A percentile compares a stretch with the other conserved stretches of the same genome.
phyloP scores from a whole-genome alignment of 1,140 invertebrate species.

The Scaptomyza montana region DNA sequence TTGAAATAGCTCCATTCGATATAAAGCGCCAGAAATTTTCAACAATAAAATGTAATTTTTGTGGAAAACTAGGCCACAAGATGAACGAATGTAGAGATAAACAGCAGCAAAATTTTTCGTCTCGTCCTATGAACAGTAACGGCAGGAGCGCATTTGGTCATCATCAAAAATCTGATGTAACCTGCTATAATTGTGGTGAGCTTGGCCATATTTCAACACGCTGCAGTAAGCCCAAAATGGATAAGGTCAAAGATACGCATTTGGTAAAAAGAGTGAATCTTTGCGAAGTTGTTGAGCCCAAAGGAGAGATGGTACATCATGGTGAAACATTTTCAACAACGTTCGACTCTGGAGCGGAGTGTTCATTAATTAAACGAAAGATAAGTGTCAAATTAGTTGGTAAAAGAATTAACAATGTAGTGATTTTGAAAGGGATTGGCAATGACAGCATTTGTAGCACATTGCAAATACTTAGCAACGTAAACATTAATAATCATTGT shows the following conservation, averaged over 20 bases:
- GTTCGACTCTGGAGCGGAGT: too few species aligned
- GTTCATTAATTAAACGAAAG: too few species aligned
- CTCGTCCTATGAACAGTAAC: background rate
- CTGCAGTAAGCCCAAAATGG: constrained; percentile 14
- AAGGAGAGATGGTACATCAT: constrained; percentile 14
- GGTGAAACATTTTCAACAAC: background rate
- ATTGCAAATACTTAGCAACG: too few species aligned
- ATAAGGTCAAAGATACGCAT: background rate
- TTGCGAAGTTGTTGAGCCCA: too few species aligned
- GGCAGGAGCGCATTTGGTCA: too few species aligned
- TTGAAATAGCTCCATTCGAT: background rate
- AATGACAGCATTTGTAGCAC: too few species aligned
- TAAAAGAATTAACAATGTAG: too few species aligned
- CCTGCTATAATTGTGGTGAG: background rate
- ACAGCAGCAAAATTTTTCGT: constrained; percentile 19
- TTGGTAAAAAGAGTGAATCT: too few species aligned
- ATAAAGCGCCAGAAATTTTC: constrained; percentile 17
- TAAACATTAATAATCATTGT: too few species aligned
- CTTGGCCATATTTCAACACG: constrained; percentile 16
- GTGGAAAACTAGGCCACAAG: constrained; percentile 28
- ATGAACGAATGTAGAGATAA: background rate
- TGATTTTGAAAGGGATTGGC: too few species aligned
- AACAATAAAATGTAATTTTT: constrained; percentile 31
- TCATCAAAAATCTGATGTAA: too few species aligned
- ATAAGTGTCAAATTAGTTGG: too few species aligned